These are phyloP conservation scores for Brachymystax lenok DNA, from an alignment of 2,797 vertebrate species.

Conservation along the genomic window DNA sequence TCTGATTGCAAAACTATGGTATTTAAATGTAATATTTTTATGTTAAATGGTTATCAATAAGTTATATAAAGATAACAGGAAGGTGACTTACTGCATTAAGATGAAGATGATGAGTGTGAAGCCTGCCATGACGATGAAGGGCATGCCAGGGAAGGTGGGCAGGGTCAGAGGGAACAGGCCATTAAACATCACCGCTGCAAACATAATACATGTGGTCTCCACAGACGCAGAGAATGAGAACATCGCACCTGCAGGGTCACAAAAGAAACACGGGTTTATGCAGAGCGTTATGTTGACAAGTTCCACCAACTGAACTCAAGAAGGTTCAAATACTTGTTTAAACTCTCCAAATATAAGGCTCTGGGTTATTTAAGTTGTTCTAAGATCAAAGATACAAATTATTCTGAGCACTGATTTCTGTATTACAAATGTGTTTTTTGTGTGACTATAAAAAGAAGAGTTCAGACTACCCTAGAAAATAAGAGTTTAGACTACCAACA, in stretches of 20 bases:
- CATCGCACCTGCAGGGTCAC: constrained; percentile 60
- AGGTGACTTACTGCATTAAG: constrained; percentile 63
- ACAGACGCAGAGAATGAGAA: constrained; percentile 67
- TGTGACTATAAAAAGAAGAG: no score
- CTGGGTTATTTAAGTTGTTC: no score
- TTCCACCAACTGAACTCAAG: neutral
- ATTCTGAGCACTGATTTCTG: neutral
- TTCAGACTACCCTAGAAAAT: neutral
- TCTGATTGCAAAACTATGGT: neutral
- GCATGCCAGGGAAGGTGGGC: constrained; percentile 63
- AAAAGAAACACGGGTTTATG: neutral
- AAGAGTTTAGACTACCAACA: neutral
- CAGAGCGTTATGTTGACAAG: neutral
- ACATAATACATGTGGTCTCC: constrained; percentile 59
- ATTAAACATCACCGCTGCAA: constrained; percentile 57
- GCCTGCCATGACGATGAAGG: constrained; percentile 64
- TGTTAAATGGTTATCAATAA: neutral
- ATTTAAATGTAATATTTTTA: neutral
- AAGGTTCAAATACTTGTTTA: no score
- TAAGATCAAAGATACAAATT: no score
- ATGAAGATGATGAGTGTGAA: constrained; percentile 59
- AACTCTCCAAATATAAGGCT: no score
- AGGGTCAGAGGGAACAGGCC: constrained; percentile 65
- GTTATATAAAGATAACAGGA: neutral
- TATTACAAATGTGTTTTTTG: neutral